Evolutionary conservation across 1,140 invertebrate species (phyloP).

Genomic region (Cheumatopsyche charites): DNA sequence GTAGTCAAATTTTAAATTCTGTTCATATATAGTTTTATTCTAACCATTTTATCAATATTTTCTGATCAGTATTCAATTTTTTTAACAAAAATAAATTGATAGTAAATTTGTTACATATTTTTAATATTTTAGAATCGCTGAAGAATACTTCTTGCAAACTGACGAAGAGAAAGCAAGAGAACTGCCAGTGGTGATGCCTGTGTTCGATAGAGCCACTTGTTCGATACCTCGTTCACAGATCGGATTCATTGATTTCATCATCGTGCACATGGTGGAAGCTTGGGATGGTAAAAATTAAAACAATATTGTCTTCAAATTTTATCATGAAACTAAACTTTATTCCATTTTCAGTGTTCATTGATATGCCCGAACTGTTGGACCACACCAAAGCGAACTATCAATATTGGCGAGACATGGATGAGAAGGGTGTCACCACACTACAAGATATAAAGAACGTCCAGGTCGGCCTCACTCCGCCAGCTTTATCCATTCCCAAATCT

Average conservation of each 20-base stretch:
- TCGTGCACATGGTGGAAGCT: slow-evolving; percentile 95
- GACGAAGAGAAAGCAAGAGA: slow-evolving; percentile 88
- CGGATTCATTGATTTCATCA: slow-evolving; percentile 95
- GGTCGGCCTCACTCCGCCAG: slow-evolving; percentile 34
- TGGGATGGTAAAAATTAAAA: slow-evolving; percentile 80
- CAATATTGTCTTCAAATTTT: not conserved
- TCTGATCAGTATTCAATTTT: too few species aligned
- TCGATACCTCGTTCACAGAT: slow-evolving; percentile 96
- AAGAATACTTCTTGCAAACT: slow-evolving; percentile 94
- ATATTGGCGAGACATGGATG: slow-evolving; percentile 86
- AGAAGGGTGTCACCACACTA: slow-evolving; percentile 72
- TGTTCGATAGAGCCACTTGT: slow-evolving; percentile 91
- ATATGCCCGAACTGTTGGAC: slow-evolving; percentile 86
- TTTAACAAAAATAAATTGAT: too few species aligned
- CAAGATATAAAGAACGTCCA: slow-evolving; percentile 68
- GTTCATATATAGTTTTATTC: too few species aligned
- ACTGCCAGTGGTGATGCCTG: slow-evolving; percentile 94
- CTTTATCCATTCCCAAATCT: slow-evolving; percentile 31
- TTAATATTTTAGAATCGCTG: slow-evolving; percentile 66
- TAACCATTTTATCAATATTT: too few species aligned
- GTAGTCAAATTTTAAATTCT: too few species aligned
- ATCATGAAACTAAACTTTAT: slow-evolving; percentile 29
- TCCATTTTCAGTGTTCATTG: slow-evolving; percentile 79
- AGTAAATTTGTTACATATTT: not conserved
- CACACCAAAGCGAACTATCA: slow-evolving; percentile 86